These are phyloP conservation scores for Amphipyra tragopoginis DNA, from an alignment of 2,888 invertebrate species.

Conservation along the genomic window DNA sequence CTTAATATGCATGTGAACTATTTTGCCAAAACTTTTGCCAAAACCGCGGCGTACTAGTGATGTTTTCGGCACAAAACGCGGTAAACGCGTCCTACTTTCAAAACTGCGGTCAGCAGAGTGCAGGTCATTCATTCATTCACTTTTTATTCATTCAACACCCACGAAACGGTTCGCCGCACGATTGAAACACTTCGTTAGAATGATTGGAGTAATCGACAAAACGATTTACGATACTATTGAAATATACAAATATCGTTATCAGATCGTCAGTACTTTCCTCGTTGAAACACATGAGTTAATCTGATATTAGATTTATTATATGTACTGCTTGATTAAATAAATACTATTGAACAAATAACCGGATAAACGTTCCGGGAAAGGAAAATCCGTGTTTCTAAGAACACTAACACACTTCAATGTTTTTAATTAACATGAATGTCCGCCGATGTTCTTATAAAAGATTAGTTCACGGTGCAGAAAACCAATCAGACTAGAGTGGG, in stretches of 20 bases:
- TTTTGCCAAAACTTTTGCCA: slow-evolving; percentile 30
- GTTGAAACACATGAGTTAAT: slow-evolving; percentile 8
- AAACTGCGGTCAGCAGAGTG: slow-evolving; percentile 72
- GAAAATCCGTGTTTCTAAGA: slow-evolving; percentile 10
- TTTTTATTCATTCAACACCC: slow-evolving; percentile 58
- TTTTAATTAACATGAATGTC: slow-evolving; percentile 7
- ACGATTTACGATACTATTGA: slow-evolving; percentile 13
- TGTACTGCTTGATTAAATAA: slow-evolving; percentile 10
- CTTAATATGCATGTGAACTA: slow-evolving; percentile 43
- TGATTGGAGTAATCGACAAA: slow-evolving; percentile 22
- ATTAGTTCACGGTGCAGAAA: slow-evolving; percentile 1
- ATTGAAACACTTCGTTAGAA: slow-evolving; percentile 29
- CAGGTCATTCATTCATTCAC: slow-evolving; percentile 70
- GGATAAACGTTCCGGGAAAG: slow-evolving; percentile 10
- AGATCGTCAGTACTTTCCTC: slow-evolving; percentile 3
- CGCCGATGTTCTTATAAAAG: slow-evolving; percentile 3
- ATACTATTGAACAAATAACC: slow-evolving; percentile 5
- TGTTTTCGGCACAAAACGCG: slow-evolving; percentile 57
- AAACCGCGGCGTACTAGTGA: slow-evolving; percentile 35
- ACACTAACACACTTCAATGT: neutral
- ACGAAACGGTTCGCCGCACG: slow-evolving; percentile 32
- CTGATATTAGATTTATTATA: slow-evolving; percentile 15
- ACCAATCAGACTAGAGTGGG: neutral
- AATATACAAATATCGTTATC: slow-evolving; percentile 3
- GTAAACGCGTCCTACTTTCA: slow-evolving; percentile 75